Evolutionary conservation across 2,888 invertebrate genomes (phyloP), one percentile per base, ranked within the genome.

Genomic region (Acleris laterana): DNA sequence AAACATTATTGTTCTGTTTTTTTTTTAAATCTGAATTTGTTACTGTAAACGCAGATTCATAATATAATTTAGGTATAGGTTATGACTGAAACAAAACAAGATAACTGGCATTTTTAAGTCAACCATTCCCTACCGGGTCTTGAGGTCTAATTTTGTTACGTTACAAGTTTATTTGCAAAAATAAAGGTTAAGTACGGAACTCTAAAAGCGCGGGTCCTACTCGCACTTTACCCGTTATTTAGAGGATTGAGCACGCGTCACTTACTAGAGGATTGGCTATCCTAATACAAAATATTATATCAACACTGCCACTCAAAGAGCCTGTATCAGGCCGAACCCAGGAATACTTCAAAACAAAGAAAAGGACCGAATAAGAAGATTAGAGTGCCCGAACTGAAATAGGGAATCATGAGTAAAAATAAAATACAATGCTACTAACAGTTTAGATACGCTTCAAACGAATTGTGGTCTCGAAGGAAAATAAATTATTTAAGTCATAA

Each of bases 261-360:
- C 38, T 38, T 38, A 11, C 9, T 28, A 51, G 42, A 20, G 3
- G 38, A 42, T 42, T 46, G 57, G 25, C 46, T 28, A 48, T 57
- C 46, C 44, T 57, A 17, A 46, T 20, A n/a, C n/a, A 49, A 19
- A 28, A 49, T 49, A 59, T 20, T 49, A 59, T 20, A 32, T 59
- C 32, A 46, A 28, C 55, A n/a, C 6, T 42, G 38, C 65, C 73
- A 65, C 77, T 77, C 74, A 79, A 82, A 84, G 84, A 84, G 80
- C 80, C 80, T 81, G 81, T 83, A 81, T 82, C 82, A 79, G 79
- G 74, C 70, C 73, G 75, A 76, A 75, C 79, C 82, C 77, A 77
- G 74, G 77, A 79, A 83, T 79, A 83, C 84, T 85, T 86, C 86
- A 88, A 88, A 88, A 88, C 87, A 87, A 88, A 84, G 81, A 79